phyloP scores from a whole-genome alignment of 2,113 vertebrate species.

The Alces alces region DNA sequence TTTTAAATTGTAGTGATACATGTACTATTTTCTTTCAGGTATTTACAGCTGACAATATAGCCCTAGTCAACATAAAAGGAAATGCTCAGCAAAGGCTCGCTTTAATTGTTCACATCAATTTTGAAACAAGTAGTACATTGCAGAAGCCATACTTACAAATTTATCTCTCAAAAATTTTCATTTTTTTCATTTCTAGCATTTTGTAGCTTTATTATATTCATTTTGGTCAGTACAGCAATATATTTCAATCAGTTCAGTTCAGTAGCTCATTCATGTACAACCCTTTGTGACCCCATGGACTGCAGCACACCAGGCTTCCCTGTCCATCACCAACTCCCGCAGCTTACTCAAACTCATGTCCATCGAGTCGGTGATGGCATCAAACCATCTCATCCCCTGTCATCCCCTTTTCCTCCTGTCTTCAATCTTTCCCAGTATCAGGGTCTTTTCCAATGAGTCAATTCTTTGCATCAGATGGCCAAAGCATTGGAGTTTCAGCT shows the following conservation, averaged over 20 bases:
- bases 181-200: background rate
- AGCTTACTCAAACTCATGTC: background rate
- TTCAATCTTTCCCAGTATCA: background rate
- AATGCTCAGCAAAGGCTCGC: background rate
- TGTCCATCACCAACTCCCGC: background rate
- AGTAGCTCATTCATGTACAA: accelerated
- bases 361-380: accelerated
- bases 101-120: background rate
- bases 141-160: background rate
- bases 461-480: background rate
- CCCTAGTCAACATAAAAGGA: background rate
- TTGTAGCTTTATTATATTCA: background rate
- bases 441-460: background rate
- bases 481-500: background rate
- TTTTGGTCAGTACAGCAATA: background rate
- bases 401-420: background rate
- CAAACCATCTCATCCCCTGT: background rate
- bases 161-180: background rate
- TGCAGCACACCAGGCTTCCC: background rate
- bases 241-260: background rate
- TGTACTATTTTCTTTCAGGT: background rate
- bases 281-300: background rate
- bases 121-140: background rate
- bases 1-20: background rate
- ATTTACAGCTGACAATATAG: background rate